phyloP scores from a whole-genome alignment of 2,888 invertebrate species.

The Meta bourneti region DNA sequence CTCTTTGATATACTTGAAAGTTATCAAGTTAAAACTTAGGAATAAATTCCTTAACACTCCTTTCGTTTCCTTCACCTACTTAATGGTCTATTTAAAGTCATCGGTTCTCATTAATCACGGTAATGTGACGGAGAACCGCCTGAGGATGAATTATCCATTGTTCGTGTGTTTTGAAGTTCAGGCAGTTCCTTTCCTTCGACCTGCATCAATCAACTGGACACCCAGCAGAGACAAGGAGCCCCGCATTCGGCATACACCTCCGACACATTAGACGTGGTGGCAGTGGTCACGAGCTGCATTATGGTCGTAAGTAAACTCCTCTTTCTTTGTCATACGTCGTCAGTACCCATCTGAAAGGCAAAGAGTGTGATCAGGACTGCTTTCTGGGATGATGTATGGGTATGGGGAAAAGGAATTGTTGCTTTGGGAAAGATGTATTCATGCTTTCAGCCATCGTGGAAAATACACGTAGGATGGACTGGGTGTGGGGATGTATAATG shows the following conservation, averaged over 20 bases:
- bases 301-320: conserved; percentile 5
- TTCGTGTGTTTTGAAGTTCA: conserved; percentile 22
- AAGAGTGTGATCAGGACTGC: conserved; percentile 34
- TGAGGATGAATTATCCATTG: not conserved
- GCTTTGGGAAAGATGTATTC: not conserved
- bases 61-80: no score
- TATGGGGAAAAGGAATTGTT: not conserved
- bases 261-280: conserved; percentile 21
- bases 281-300: conserved; percentile 32
- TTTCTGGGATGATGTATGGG: conserved; percentile 47
- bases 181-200: not conserved
- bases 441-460: not conserved
- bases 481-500: no score
- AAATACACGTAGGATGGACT: not conserved
- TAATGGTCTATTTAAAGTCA: no score
- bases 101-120: no score
- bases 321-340: conserved; percentile 41
- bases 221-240: conserved; percentile 16
- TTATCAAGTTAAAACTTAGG: no score
- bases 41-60: no score
- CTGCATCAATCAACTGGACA: conserved; percentile 38
- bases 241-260: conserved; percentile 45
- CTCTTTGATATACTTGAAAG: no score
- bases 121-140: no score
- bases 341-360: not conserved